Conservation (phyloP, 2,113 vertebrate species). For the Ursus arctos region DNA sequence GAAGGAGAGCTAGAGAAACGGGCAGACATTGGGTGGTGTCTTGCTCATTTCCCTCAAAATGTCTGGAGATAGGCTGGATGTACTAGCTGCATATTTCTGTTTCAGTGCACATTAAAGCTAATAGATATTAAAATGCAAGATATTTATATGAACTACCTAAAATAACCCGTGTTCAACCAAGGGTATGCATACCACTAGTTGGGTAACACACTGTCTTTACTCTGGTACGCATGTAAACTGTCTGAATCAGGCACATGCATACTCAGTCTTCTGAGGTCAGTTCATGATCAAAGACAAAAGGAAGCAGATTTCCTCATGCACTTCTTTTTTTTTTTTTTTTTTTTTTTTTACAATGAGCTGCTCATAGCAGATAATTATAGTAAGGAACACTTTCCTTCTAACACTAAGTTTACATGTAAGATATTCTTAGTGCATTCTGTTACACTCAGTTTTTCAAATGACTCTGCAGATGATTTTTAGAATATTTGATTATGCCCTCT, state of each 20-base stretch:
- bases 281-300: background rate
- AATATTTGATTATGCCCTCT: conserved; percentile 38
- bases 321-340: background rate
- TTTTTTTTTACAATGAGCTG: background rate
- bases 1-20: background rate
- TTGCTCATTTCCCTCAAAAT: background rate
- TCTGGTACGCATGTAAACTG: background rate
- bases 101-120: background rate
- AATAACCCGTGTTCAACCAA: background rate
- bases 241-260: background rate
- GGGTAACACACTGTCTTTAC: background rate
- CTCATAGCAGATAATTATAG: background rate
- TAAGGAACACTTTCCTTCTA: background rate
- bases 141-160: background rate
- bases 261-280: background rate
- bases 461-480: conserved; percentile 35
- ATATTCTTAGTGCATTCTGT: conserved; percentile 17
- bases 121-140: background rate
- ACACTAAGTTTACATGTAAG: background rate
- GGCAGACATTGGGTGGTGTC: background rate
- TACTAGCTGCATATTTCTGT: background rate
- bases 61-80: background rate
- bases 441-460: conserved; percentile 24
- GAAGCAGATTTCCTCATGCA: background rate
- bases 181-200: background rate